These are phyloP conservation scores for Asbolus verrucosus DNA, from an alignment of 1,140 invertebrate species.

Conservation along the genomic window DNA sequence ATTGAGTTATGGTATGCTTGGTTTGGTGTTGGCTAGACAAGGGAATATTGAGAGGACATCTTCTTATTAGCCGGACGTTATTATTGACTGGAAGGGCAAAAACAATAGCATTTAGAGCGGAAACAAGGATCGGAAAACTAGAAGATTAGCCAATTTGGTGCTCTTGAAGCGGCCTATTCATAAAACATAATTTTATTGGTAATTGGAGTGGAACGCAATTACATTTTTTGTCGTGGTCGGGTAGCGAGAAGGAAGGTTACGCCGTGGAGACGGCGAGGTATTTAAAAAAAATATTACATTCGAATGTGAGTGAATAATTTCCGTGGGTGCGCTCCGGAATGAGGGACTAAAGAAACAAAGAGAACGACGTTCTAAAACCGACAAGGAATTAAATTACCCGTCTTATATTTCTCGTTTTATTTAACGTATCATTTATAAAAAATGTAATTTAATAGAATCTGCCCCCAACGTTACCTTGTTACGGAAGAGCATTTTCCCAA, in stretches of 20 bases:
- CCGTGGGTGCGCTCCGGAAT: neutral
- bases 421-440: constrained; percentile 47
- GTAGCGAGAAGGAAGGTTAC: neutral
- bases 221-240: neutral
- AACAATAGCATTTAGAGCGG: too few relatives aligned
- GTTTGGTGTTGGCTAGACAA: too few relatives aligned
- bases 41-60: too few relatives aligned
- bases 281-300: constrained; percentile 24
- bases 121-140: too few relatives aligned
- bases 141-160: too few relatives aligned
- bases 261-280: neutral
- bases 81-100: too few relatives aligned
- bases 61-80: too few relatives aligned
- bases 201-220: neutral
- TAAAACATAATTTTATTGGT: too few relatives aligned
- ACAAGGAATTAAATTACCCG: constrained; percentile 42
- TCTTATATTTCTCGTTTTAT: constrained; percentile 44
- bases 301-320: constrained; percentile 15
- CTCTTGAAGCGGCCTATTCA: too few relatives aligned
- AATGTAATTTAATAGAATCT: constrained; percentile 46
- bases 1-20: too few relatives aligned
- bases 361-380: constrained; percentile 27
- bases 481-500: constrained; percentile 42
- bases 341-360: constrained; percentile 9
- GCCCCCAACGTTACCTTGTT: constrained; percentile 41